Base-by-base conservation (phyloP, 2,113 vertebrate species). In the Mastomys natalensis region DNA sequence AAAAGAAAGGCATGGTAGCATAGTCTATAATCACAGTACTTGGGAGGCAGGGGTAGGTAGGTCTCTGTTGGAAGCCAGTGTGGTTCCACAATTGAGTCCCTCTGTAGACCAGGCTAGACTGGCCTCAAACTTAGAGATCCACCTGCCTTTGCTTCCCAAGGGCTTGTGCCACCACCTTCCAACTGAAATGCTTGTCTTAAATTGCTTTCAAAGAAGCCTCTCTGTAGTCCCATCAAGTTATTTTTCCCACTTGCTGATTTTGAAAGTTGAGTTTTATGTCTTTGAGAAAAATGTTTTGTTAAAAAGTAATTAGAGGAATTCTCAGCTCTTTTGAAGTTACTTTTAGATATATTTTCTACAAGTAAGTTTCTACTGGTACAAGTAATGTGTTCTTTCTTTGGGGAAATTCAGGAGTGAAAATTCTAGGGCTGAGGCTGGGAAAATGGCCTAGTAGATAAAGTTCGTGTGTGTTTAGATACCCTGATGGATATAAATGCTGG, bases 281-380 rank as follows among this genome's bases (percentile, higher is more conserved):
- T 86, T 96, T 16, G 66, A 37, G 77, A 80, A 70, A 34, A 85
- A 91, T 31, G 22, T 40, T 3, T 37, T 73, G n/a, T n/a, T 77
- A 84, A 43, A 94, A 76, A 58, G 13, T 93, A 64, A 58, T 72
- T 62, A 82, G 58, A 84, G 10, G 95, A 89, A 87, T 76, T 10
- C 62, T 72, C n/a, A n/a, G n/a, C n/a, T 7, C n/a, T 91, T 9
- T 21, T 80, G 24, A 74, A 82, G 53, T 90, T 92, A 24, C 21
- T 89, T 96, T 58, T 88, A 48, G 62, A 5, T 89, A 60, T 82
- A 84, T 95, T 89, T 97, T 92, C 66, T 96, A 29, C 5, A 90
- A 15, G 19, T 87, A 90, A 92, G 34, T 51, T 90, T 70, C n/a
- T 96, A 1, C 5, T 78, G 45, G 29, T 95, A 60, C 70, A 96